Conservation (phyloP, 2,113 vertebrate species). For the Barbus barbus region DNA sequence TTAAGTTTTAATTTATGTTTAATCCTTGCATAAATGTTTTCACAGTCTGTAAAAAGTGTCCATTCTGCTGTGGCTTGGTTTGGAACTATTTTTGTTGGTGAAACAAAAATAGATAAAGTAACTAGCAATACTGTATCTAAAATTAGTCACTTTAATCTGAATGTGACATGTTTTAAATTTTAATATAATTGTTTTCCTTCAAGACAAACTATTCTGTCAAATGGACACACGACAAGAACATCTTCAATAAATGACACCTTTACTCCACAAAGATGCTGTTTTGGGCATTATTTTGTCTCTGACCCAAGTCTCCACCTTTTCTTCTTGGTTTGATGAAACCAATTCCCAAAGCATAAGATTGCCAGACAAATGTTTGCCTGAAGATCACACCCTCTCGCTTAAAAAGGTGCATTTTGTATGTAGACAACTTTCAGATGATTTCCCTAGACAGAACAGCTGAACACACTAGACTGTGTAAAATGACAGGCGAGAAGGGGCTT, state of each 20-base stretch:
- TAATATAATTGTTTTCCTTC: neutral
- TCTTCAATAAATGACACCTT: neutral
- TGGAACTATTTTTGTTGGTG: neutral
- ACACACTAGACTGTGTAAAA: constrained; percentile 65
- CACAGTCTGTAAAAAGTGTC: neutral
- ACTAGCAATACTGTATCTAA: neutral
- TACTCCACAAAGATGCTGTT: constrained; percentile 27
- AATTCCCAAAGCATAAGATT: constrained; percentile 42
- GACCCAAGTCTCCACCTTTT: constrained; percentile 18
- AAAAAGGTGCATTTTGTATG: constrained; percentile 67
- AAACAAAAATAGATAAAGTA: neutral
- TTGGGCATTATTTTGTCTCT: constrained; percentile 37
- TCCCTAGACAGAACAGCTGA: constrained; percentile 68
- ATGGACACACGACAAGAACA: neutral
- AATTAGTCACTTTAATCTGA: neutral
- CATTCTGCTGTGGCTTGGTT: neutral
- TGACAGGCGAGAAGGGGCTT: constrained; percentile 72
- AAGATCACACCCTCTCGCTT: constrained; percentile 60
- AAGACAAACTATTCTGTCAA: neutral
- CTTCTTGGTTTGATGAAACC: constrained; percentile 44
- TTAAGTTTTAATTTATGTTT: neutral
- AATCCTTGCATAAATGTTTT: neutral
- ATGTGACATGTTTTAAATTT: neutral
- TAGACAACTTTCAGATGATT: constrained; percentile 72
- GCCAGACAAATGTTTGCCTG: constrained; percentile 61